Base-by-base conservation (phyloP, 2,888 invertebrate genomes). In the Drosophila conformis region DNA sequence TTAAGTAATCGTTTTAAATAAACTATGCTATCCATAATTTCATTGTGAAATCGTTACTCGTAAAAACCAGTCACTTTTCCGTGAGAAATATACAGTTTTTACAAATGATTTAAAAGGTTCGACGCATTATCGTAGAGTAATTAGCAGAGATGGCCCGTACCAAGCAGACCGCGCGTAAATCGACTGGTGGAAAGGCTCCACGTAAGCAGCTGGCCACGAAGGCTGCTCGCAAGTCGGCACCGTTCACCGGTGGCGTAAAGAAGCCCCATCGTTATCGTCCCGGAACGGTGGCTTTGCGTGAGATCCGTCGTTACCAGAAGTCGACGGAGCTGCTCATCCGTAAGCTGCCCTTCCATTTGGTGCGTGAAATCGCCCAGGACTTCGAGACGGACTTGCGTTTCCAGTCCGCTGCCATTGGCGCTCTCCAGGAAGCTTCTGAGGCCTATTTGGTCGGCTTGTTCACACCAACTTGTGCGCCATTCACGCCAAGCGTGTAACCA, bases 221-320 rank as follows among this genome's bases (percentile, higher is more conserved):
- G 94, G 98, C 98, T 42, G 98, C 98, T 42, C 96, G 98, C 93
- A 98, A 98, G 94, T 97, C 97, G 77, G 98, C 98, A 40, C 98
- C 98, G 40, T 97, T 98, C 82, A 98, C 98, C 85, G 98, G 98
- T 85, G 98, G 98, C 83, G 98, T 98, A 2, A 98, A 98, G 95
- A 98, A 98, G 93, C 98, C 98, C 79, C 98, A 98, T 96, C 96
- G 98, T 95, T 98, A 98, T 94, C 97, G 98, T 93, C 98, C 98
- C 75, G 98, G 98, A 94, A 99, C 98, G 36, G 98, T 99, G 74
- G 99, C 98, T 79, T 96, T 99, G 91, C 96, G 98, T 94, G 99
- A 99, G 95, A 99, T 99, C 93, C 96, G 98, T 94, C 96, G 98
- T 94, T 99, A 98, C 94, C 98, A 99, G 94, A 98, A 98, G 93